Conservation (phyloP, 2,797 vertebrate species). For the Pelochelys cantorii region DNA sequence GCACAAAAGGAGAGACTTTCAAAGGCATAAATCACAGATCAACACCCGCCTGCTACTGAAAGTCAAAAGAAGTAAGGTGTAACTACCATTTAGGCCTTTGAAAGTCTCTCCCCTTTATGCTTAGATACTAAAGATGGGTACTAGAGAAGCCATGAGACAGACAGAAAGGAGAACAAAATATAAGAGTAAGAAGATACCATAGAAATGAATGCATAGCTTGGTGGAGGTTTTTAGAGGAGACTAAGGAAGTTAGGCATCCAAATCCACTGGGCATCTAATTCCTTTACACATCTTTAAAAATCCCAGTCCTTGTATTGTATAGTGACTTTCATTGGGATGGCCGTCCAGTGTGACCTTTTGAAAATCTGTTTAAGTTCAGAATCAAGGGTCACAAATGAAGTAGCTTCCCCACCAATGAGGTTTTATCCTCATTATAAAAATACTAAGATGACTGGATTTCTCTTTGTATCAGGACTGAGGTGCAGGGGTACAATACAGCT, state of each 20-base stretch:
- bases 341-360: neutral
- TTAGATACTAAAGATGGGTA: neutral
- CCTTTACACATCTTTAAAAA: neutral
- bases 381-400: neutral
- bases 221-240: neutral
- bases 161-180: neutral
- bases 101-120: neutral
- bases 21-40: conserved; percentile 47
- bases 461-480: neutral
- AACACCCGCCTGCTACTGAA: conserved; percentile 33
- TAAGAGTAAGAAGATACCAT: neutral
- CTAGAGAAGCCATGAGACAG: neutral
- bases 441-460: neutral
- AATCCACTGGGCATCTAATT: neutral
- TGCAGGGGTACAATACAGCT: too few relatives aligned
- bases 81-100: neutral
- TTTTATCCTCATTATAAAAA: neutral
- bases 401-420: neutral
- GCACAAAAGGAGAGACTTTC: neutral
- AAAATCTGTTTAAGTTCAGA: neutral
- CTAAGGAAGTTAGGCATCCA: neutral
- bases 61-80: neutral
- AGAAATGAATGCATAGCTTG: neutral
- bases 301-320: neutral
- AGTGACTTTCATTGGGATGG: neutral